phyloP scores from a whole-genome alignment of 2,797 vertebrate genomes.

The Simalia tracyae region DNA sequence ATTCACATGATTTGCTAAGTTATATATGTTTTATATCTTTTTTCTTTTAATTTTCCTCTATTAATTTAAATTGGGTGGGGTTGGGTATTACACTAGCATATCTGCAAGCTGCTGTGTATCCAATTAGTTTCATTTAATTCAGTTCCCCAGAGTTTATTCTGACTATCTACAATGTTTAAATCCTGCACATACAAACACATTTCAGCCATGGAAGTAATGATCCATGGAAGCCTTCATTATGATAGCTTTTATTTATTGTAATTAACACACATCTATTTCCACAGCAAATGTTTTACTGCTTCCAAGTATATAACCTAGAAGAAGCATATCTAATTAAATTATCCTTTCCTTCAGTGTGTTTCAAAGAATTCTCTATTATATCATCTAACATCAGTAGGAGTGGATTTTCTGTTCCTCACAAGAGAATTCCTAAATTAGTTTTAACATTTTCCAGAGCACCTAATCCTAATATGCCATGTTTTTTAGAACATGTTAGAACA shows the following conservation, averaged over 20 bases:
- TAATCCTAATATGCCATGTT: slow-evolving; percentile 30
- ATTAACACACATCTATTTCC: slow-evolving; percentile 47
- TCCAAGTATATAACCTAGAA: slow-evolving; percentile 33
- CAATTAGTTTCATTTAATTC: background rate
- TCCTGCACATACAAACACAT: background rate
- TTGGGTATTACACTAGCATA: background rate
- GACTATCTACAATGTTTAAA: slow-evolving; percentile 13
- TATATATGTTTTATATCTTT: background rate
- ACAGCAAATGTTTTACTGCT: background rate
- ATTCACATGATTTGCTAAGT: slow-evolving; percentile 24
- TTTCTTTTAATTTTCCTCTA: slow-evolving; percentile 30
- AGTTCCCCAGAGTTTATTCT: slow-evolving; percentile 30
- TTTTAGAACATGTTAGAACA: slow-evolving; percentile 35
- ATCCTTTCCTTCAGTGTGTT: slow-evolving; percentile 42
- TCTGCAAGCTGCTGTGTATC: slow-evolving; percentile 9
- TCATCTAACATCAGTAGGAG: slow-evolving; percentile 27
- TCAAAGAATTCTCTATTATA: slow-evolving; percentile 62
- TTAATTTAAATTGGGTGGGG: slow-evolving; percentile 2
- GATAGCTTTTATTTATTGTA: slow-evolving; percentile 54
- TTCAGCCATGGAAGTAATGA: slow-evolving; percentile 2
- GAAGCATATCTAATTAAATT: slow-evolving; percentile 62
- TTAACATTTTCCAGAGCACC: slow-evolving; percentile 47
- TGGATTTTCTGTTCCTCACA: slow-evolving; percentile 51
- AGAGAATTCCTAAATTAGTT: slow-evolving; percentile 47
- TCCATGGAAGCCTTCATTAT: background rate